phyloP scores from a whole-genome alignment of 2,113 vertebrate genomes.

The Eulacestoma nigropectus region DNA sequence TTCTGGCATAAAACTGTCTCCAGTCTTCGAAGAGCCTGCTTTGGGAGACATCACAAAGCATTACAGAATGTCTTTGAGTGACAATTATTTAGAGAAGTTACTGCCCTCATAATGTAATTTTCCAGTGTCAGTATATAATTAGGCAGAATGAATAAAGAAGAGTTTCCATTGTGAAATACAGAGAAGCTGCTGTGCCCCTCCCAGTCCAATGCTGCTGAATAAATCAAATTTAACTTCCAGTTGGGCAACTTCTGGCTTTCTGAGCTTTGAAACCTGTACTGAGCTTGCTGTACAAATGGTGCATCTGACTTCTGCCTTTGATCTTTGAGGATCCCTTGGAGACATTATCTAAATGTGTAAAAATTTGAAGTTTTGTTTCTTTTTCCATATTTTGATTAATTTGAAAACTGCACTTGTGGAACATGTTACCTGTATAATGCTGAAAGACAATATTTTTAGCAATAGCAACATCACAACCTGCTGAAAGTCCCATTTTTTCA shows the following conservation, averaged over 20 bases:
- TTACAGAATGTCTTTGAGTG: conserved; percentile 28
- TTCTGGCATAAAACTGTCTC: neutral
- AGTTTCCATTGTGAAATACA: conserved; percentile 41
- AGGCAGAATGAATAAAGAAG: conserved; percentile 52
- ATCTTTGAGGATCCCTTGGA: neutral
- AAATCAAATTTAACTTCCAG: conserved; percentile 56
- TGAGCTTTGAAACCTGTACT: neutral
- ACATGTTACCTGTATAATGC: neutral
- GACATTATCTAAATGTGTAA: neutral
- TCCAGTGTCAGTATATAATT: conserved; percentile 51
- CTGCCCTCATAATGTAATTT: conserved; percentile 38
- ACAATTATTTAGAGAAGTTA: conserved; percentile 49
- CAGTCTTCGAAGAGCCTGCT: neutral
- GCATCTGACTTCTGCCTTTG: conserved; percentile 1
- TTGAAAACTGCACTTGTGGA: neutral
- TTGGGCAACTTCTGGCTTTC: conserved; percentile 39
- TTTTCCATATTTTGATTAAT: neutral
- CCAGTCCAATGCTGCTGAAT: conserved; percentile 47
- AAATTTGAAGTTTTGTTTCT: neutral
- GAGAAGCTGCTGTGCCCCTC: conserved; percentile 21
- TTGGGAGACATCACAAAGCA: neutral
- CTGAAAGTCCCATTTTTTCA: neutral
- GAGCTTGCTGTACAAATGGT: neutral
- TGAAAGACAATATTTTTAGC: neutral
- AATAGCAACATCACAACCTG: neutral